phyloP scores from a whole-genome alignment of 1,140 invertebrate species.

The Drosophila ambigua region DNA sequence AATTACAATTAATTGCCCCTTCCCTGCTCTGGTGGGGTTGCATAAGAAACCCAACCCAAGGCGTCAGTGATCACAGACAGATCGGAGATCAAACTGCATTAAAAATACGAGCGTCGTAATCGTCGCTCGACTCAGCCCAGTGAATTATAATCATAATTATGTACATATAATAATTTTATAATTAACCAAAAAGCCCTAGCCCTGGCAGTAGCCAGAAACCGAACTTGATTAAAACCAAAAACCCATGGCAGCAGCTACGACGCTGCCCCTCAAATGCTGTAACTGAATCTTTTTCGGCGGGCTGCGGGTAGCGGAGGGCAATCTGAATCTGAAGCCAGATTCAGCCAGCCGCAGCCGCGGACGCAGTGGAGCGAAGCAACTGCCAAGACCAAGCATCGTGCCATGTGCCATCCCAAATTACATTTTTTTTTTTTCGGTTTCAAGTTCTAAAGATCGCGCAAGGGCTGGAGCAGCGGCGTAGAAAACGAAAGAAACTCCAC shows the following conservation, averaged over 20 bases:
- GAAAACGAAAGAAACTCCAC: too few relatives aligned
- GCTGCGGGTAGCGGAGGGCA: background rate
- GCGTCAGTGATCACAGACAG: background rate
- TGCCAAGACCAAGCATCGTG: conserved; percentile 25
- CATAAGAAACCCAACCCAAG: conserved; percentile 21
- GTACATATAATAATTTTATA: background rate
- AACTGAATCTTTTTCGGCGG: conserved; percentile 6
- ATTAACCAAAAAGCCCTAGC: conserved; percentile 4
- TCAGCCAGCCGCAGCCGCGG: conserved; percentile 20
- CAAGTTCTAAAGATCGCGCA: too few relatives aligned
- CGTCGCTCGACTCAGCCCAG: conserved; percentile 5
- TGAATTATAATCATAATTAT: conserved; percentile 26
- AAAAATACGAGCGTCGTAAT: background rate
- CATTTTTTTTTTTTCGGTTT: background rate
- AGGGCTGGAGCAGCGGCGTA: too few relatives aligned
- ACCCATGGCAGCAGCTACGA: background rate
- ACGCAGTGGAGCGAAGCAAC: conserved; percentile 29
- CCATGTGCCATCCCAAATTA: conserved; percentile 30
- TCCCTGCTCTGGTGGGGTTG: conserved; percentile 3
- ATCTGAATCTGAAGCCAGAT: conserved; percentile 2
- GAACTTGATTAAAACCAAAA: conserved; percentile 25
- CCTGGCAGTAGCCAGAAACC: conserved; percentile 5
- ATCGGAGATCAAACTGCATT: background rate
- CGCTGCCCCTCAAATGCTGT: background rate
- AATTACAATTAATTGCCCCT: conserved; percentile 26